A percentile compares a stretch with the other conserved stretches of the same genome.
phyloP scores from a whole-genome alignment of 2,113 vertebrate genomes.

The Nyctibius bracteatus region DNA sequence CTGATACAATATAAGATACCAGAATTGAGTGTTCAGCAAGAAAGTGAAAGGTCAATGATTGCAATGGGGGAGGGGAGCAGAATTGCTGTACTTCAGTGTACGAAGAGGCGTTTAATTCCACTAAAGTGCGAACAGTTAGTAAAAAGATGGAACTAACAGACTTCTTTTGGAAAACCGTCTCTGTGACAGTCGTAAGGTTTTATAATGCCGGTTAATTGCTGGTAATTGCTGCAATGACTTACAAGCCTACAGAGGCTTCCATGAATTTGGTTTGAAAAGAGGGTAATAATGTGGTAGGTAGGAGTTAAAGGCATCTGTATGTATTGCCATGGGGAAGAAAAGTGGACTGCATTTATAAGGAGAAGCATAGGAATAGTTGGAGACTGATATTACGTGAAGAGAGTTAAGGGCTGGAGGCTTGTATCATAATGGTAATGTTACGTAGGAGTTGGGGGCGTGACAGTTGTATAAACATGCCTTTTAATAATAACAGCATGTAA shows the following conservation, averaged over 20 bases:
- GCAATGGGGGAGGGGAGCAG: background rate
- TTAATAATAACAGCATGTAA: background rate
- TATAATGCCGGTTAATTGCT: background rate
- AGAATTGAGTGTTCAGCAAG: background rate
- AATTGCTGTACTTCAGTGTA: background rate
- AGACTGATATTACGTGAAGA: background rate
- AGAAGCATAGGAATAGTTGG: background rate
- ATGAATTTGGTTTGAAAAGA: background rate
- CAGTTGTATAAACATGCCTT: background rate
- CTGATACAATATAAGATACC: background rate
- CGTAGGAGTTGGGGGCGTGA: background rate
- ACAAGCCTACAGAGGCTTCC: background rate
- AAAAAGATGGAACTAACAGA: background rate
- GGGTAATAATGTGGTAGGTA: background rate
- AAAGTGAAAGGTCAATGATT: background rate
- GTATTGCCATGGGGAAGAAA: background rate
- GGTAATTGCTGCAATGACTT: background rate
- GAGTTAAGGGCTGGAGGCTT: background rate
- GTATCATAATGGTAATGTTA: background rate
- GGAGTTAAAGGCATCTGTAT: background rate
- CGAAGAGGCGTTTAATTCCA: background rate
- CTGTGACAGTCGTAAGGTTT: rapidly evolving
- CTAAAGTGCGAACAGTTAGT: background rate
- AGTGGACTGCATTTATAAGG: background rate
- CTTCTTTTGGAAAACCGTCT: background rate